Conservation (phyloP, 1,140 invertebrate species). For the Caenorhabditis elegans region WBcel235 BX284604.4:225501-226000, state of each 20-base stretch:
- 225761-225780: background rate
- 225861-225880: slow-evolving; percentile 3
- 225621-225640: slow-evolving; percentile 53
- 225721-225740: slow-evolving; percentile 9
- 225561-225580: background rate
- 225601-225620: background rate
- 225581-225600: background rate
- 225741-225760: background rate
- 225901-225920: background rate
- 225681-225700: slow-evolving; percentile 51
- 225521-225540: slow-evolving; percentile 11
- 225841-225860: background rate
- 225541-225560: background rate
- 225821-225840: slow-evolving; percentile 8
- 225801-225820: background rate
- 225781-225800: background rate
- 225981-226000: slow-evolving; percentile 1
- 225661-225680: slow-evolving; percentile 63
- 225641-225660: slow-evolving; percentile 55
- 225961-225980: background rate
- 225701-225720: slow-evolving; percentile 47
- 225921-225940: background rate
- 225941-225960: background rate
- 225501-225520: background rate
- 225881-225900: background rate